Evolutionary conservation across 2,888 invertebrate species (phyloP).

Genomic region (Drosophila phalerata): DNA sequence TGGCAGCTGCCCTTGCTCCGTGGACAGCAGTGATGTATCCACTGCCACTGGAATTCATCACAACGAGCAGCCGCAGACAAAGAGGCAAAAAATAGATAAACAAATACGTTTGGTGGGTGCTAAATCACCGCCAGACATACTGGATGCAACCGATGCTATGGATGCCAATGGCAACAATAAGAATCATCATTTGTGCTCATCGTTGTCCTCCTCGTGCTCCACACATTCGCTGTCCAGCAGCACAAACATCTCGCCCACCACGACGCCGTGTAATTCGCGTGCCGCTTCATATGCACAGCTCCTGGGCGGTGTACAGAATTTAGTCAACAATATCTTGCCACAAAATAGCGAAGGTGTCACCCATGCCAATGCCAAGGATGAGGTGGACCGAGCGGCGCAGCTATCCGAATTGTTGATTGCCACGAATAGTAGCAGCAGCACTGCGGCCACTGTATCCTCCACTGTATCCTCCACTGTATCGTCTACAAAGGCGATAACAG

Average conservation of each 20-base stretch:
- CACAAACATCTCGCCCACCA: conserved; percentile 76
- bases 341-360: conserved; percentile 46
- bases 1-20: conserved; percentile 48
- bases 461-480: conserved; percentile 20
- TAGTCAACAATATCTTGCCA: conserved; percentile 75
- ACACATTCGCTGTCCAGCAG: conserved; percentile 78
- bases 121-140: conserved; percentile 73
- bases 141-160: conserved; percentile 52
- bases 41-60: conserved; percentile 42
- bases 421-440: conserved; percentile 28
- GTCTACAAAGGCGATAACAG: conserved; percentile 37
- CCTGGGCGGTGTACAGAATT: conserved; percentile 75
- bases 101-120: conserved; percentile 62
- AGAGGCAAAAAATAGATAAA: conserved; percentile 91
- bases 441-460: conserved; percentile 20
- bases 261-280: conserved; percentile 80
- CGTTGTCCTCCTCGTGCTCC: conserved; percentile 79
- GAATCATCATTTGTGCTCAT: conserved; percentile 73
- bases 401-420: conserved; percentile 76
- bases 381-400: conserved; percentile 80
- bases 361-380: conserved; percentile 67
- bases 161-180: conserved; percentile 73
- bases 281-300: conserved; percentile 79
- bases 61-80: conserved; percentile 93
- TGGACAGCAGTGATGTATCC: conserved; percentile 14